Conservation (phyloP, 2,797 vertebrate species). For the Lepidocolaptes lacrymiger region DNA sequence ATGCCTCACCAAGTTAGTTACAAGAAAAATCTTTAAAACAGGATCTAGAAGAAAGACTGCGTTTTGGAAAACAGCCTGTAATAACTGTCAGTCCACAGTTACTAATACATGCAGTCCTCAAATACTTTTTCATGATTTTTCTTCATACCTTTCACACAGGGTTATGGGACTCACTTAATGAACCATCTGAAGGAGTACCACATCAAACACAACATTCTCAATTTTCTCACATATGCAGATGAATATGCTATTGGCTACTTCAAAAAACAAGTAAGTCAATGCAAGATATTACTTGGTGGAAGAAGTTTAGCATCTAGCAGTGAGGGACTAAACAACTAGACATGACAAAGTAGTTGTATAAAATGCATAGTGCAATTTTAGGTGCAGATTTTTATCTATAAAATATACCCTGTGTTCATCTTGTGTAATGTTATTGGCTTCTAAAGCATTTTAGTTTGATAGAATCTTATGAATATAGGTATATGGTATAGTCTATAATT, state of each 20-base stretch:
- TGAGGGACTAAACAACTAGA: neutral
- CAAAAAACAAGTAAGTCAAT: slow-evolving; percentile 91
- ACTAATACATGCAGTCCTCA: neutral
- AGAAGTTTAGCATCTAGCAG: neutral
- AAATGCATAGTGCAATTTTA: neutral
- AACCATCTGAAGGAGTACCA: slow-evolving; percentile 99
- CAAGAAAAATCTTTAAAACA: neutral
- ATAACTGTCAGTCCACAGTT: neutral
- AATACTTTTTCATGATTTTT: neutral
- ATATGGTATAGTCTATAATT: neutral
- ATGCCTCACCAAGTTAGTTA: neutral
- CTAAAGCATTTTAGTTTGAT: neutral
- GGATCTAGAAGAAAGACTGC: neutral
- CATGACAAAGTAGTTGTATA: neutral
- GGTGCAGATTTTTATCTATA: neutral
- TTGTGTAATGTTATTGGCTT: neutral
- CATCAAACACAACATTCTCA: slow-evolving; percentile 96
- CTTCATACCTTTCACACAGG: slow-evolving; percentile 75
- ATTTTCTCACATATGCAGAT: slow-evolving; percentile 97
- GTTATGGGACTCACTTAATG: slow-evolving; percentile 98
- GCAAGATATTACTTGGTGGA: neutral
- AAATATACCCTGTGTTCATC: neutral
- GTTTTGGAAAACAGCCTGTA: neutral
- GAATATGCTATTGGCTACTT: slow-evolving; percentile 99
- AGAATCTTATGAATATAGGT: neutral